Conservation (phyloP, 2,888 invertebrate species). For the Lepas anatifera region DNA sequence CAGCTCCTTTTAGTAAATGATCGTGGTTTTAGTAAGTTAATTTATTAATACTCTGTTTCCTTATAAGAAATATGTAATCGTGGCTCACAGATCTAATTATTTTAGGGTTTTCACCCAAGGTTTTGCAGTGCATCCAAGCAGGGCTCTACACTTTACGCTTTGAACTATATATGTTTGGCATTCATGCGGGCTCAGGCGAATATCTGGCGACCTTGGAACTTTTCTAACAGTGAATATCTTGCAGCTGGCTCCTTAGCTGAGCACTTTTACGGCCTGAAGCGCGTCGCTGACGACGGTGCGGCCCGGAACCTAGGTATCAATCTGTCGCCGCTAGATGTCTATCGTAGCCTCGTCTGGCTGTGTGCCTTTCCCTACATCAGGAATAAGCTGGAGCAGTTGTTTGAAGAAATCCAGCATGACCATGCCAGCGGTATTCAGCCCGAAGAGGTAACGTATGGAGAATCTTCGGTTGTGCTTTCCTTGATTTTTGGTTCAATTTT, state of each 20-base stretch:
- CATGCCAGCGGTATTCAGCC: not conserved
- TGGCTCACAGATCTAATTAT: too few species aligned
- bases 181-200: too few species aligned
- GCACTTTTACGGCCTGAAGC: not conserved
- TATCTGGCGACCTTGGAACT: too few species aligned
- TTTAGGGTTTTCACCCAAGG: too few species aligned
- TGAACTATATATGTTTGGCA: too few species aligned
- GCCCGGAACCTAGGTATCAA: not conserved
- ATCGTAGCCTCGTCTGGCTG: not conserved
- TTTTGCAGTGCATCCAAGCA: too few species aligned
- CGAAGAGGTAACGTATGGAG: not conserved
- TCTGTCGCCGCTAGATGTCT: not conserved
- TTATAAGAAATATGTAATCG: too few species aligned
- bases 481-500: not conserved
- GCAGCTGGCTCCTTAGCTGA: not conserved
- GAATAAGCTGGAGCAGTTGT: not conserved
- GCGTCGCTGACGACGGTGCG: not conserved
- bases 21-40: too few species aligned
- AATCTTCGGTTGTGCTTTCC: not conserved
- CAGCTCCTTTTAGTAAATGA: too few species aligned
- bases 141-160: too few species aligned
- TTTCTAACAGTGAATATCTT: too few species aligned
- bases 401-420: not conserved
- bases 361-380: not conserved
- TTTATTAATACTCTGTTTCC: too few species aligned